Evolutionary conservation across 2,113 vertebrate species (phyloP).

Genomic region (Pelusios castaneus): DNA sequence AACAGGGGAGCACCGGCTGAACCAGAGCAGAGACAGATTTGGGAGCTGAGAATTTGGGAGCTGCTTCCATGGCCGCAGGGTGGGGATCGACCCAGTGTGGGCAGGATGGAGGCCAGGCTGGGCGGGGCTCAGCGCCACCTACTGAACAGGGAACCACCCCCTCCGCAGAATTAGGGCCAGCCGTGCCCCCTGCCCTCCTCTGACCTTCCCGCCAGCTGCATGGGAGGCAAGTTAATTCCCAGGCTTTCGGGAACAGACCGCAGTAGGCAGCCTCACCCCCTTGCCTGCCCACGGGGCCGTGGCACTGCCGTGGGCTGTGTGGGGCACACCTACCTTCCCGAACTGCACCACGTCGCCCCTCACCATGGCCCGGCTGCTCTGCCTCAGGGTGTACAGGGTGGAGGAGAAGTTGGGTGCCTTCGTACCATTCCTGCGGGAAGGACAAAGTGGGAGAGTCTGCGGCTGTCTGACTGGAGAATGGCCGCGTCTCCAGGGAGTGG

Average conservation of each 20-base stretch:
- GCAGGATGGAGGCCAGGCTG: too few species aligned
- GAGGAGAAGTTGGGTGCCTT: conserved; percentile 81
- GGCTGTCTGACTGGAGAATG: neutral
- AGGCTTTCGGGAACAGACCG: neutral
- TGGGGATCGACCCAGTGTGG: too few species aligned
- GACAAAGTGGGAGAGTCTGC: neutral
- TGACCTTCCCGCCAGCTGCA: too few species aligned
- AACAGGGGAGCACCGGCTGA: neutral
- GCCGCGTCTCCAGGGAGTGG: neutral
- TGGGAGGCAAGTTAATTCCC: too few species aligned
- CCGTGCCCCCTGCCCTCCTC: too few species aligned
- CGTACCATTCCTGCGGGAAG: conserved; percentile 62
- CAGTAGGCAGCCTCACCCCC: neutral
- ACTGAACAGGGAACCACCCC: too few species aligned
- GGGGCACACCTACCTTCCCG: conserved; percentile 60
- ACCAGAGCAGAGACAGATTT: neutral
- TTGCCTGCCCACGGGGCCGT: rapidly evolving
- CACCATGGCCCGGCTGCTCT: conserved; percentile 45
- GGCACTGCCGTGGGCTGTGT: rapidly evolving
- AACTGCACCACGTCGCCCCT: conserved; percentile 54
- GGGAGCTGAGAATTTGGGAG: too few species aligned
- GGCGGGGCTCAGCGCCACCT: too few species aligned
- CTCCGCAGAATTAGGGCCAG: too few species aligned
- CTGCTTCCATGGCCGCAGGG: too few species aligned
- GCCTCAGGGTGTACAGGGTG: conserved; percentile 75